Conservation (phyloP, 2,888 invertebrate genomes). For the Octodonta nipae region DNA sequence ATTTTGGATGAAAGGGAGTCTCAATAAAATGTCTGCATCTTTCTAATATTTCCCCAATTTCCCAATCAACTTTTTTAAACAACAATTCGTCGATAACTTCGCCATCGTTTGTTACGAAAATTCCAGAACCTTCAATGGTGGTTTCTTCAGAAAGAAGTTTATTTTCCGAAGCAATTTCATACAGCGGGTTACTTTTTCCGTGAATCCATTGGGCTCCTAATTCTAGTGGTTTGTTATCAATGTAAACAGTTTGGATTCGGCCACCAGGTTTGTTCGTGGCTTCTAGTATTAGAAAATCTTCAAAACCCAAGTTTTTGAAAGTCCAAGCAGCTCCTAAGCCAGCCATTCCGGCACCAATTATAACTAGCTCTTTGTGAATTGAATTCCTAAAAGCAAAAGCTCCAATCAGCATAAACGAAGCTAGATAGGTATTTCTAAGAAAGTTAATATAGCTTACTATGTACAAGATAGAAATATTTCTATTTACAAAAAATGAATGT, state of each 20-base stretch:
- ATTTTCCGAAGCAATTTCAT: slow-evolving; percentile 35
- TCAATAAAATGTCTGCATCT: slow-evolving; percentile 37
- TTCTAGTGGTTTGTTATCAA: slow-evolving; percentile 38
- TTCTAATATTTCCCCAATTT: slow-evolving; percentile 37
- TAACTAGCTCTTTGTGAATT: slow-evolving; percentile 30
- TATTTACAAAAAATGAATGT: too few relatives aligned
- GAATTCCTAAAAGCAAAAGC: too few relatives aligned
- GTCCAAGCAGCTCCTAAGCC: slow-evolving; percentile 45
- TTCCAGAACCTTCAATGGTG: slow-evolving; percentile 45
- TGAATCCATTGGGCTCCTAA: slow-evolving; percentile 53
- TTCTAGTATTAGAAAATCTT: slow-evolving; percentile 43
- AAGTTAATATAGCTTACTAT: too few relatives aligned
- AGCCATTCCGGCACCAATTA: slow-evolving; percentile 48
- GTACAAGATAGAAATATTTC: too few relatives aligned
- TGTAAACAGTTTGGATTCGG: slow-evolving; percentile 36
- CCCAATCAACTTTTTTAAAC: slow-evolving; percentile 39
- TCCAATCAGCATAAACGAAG: too few relatives aligned
- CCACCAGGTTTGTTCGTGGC: slow-evolving; percentile 43
- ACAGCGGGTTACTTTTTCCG: slow-evolving; percentile 42
- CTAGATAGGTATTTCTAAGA: too few relatives aligned
- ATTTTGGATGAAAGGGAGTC: slow-evolving; percentile 26
- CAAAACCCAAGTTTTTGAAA: slow-evolving; percentile 35
- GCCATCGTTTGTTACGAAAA: slow-evolving; percentile 39
- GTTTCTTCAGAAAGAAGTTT: slow-evolving; percentile 36
- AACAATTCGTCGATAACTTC: slow-evolving; percentile 33